Base-by-base conservation (phyloP, 1,140 invertebrate species). In the Euglossa dilemma region DNA sequence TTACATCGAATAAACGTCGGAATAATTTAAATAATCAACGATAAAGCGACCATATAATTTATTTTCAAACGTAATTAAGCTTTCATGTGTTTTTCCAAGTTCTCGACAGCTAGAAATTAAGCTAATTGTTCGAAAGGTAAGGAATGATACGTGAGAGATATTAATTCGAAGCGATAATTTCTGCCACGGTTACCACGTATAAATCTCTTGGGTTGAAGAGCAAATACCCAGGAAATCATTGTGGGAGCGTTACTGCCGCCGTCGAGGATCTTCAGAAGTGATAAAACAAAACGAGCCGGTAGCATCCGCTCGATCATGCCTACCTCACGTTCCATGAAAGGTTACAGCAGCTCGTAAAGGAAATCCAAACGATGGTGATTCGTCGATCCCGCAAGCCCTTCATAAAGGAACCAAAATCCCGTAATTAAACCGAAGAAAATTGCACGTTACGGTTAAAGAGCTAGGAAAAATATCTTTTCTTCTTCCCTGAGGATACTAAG, bases 241-340 rank as follows among this genome's bases (percentile, higher is more conserved):
- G 54, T 47, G 8, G n/a, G 54, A 70, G 18, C 50, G 50, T 52
- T 45, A 50, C 28, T n/a, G 18, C 20, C 50, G 36, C 47, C 73
- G 52, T 52, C 54, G 64, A 57, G 73, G 73, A 85, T 79, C 79
- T 8, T 79, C 52, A 59, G 28, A 23, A 71, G 75, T 67, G 76
- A 83, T 87, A 87, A 89, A 89, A 50, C 16, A 57, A 61, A 87
- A 75, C 76, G 71, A 72, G 70, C 28, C 69, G 83, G 87, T 84
- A 85, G 80, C 61, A 69, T 69, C 25, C 72, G 61, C 20, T 75
- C 76, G 67, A 83, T 79, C 77, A 50, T 67, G 45, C 20, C 9
- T 59, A 14, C 18, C 45, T 50, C 23, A 64, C 54, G 80, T 70
- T 75, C 64, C 36, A 61, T 47, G 36, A 72, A 74, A 67, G 80